phyloP scores from a whole-genome alignment of 2,113 vertebrate species.

The Planiliza haematocheilus region DNA sequence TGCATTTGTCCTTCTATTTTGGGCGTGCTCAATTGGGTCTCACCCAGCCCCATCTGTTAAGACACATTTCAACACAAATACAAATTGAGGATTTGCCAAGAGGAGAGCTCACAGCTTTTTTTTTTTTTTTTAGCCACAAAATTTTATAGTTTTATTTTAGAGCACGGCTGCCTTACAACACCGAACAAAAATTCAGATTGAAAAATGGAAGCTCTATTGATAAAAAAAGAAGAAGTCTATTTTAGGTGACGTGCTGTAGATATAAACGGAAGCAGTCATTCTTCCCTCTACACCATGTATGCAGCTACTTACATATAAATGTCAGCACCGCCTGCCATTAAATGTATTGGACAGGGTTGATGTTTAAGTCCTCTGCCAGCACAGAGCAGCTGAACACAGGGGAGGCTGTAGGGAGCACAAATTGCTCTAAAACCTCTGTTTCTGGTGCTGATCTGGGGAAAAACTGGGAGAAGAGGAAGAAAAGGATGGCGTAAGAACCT shows the following conservation, averaged over 20 bases:
- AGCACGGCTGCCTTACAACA: background rate
- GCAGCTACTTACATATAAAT: background rate
- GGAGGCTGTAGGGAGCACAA: conserved; percentile 34
- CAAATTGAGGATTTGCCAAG: conserved; percentile 15
- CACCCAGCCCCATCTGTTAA: conserved; percentile 23
- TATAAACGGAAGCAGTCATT: background rate
- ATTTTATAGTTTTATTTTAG: background rate
- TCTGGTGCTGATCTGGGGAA: conserved; percentile 33
- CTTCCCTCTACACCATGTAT: background rate
- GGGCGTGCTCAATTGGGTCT: conserved; percentile 22
- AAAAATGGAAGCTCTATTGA: background rate
- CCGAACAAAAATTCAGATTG: background rate
- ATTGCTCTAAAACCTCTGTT: conserved; percentile 53
- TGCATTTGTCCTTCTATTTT: conserved; percentile 71
- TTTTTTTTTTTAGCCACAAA: background rate
- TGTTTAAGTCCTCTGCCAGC: conserved; percentile 30
- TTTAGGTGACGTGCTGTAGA: too few relatives aligned
- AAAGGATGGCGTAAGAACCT: conserved; percentile 40
- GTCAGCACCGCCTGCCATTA: conserved; percentile 17
- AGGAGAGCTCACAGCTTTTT: background rate
- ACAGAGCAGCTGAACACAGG: conserved; percentile 39
- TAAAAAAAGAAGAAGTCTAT: background rate
- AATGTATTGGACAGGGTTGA: conserved; percentile 49
- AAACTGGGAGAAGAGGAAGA: conserved; percentile 39
- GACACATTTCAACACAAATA: conserved; percentile 17